Base-by-base conservation (phyloP, 2,888 invertebrate genomes). In the Andrena camellia region DNA sequence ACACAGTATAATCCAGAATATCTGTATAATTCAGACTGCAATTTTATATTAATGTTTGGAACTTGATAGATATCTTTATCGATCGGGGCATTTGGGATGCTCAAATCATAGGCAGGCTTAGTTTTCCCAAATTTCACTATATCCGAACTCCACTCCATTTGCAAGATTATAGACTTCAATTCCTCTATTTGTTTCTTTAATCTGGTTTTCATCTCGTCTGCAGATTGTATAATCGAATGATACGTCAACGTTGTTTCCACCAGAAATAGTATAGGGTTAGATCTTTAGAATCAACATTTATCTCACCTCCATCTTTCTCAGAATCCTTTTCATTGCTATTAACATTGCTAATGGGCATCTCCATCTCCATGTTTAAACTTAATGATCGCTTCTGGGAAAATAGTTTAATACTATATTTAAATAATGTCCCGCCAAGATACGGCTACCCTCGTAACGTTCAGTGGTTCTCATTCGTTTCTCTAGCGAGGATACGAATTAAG, bases 1-100 rank as follows among this genome's bases (percentile, higher is more conserved):
- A 31, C 26, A 20, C 92, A 91, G 31, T 83, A 76, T 6, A 92
- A 33, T 7, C 92, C 92, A 3, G 84, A 60, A 10, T 85, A 84
- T 73, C 59, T 76, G 33, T 82, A 86, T 26, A 92, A 70, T 10
- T 91, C 82, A 13, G 67, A 70, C 29, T 78, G 50, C 2, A 87
- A 54, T 33, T 79, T 48, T n/a, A 29, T 8, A 20, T 78, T 29
- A 6, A 79, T 6, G 31, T 87, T 57, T 20, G 57, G 20, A 4
- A 72, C 2, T 23, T 17, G 2, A 20, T n/a, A 7, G 0, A 1
- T 2, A 5, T 2, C 6, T 8, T 48, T 7, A 10, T 63, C 7
- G 0, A 17, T 23, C 1, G 1, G 2, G 62, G 0, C 10, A 0
- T 54, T 7, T 10, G 2, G 0, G n/a, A 13, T 2, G 0, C 5